Evolutionary conservation across 2,888 invertebrate genomes (phyloP), one percentile per base, ranked within the genome.

Genomic region (Athalia cordata): DNA sequence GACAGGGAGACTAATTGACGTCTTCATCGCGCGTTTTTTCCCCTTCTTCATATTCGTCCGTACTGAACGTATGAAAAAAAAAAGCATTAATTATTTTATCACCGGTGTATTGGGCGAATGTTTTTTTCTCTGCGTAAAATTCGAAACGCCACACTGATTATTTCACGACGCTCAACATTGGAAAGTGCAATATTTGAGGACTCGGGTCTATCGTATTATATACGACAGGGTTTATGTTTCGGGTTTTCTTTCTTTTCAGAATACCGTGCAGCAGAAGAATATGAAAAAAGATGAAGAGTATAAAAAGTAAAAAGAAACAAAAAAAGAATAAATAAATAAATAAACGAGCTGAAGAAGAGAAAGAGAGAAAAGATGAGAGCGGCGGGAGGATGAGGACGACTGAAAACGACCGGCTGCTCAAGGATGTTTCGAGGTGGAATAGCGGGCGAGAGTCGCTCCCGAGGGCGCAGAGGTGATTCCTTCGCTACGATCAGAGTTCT

Each of bases 381-480:
- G 78, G 65, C 81, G 68, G 68, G 82, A 77, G 79, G 82, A 81
- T 82, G 75, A 62, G 59, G 47, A 29, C 29, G 29, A 29, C 29
- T 29, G 29, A 29, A 29, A 29, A 29, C 29, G 29, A 62, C 50
- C 64, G 29, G 52, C 43, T 52, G 75, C 64, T 75, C 75, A 43
- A 75, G 62, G 50, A 75, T 75, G 62, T 64, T 75, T 47, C 50
- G 62, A 64, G 61, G 61, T 59, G 72, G 49, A 64, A 75, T 75
- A 50, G 75, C 64, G 49, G 72, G 72, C 72, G 15, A 72, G 50
- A 72, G 75, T 61, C 64, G 52, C 75, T 75, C 75, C 75, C 75
- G 62, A 64, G 75, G 75, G 75, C 7, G 43, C 75, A 75, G 64
- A 75, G 75, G 75, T 75, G 75, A 75, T 75, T 75, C 75, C 75